Conservation (phyloP, 1,140 invertebrate genomes). For the Helicoverpa armigera region DNA sequence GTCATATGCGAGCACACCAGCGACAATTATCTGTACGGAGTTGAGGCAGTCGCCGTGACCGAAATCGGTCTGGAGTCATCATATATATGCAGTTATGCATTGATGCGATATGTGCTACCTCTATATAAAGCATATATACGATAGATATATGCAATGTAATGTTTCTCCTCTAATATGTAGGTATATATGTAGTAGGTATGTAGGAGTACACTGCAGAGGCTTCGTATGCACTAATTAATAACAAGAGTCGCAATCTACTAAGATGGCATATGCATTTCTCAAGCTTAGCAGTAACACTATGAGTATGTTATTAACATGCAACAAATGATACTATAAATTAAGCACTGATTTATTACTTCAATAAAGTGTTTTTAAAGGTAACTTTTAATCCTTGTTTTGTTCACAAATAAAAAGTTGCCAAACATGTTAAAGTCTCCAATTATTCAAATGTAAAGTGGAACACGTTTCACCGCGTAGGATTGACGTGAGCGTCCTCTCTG, state of each 20-base stretch:
- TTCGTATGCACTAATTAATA: slow-evolving; percentile 3
- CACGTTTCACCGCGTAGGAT: neutral
- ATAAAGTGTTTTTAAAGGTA: neutral
- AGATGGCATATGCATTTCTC: neutral
- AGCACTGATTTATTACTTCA: neutral
- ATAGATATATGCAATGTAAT: neutral
- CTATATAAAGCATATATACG: too few relatives aligned
- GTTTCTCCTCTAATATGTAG: neutral
- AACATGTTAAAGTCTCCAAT: neutral
- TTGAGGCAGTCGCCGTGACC: too few relatives aligned
- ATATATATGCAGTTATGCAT: too few relatives aligned
- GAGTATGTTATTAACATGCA: neutral
- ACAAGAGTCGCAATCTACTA: neutral
- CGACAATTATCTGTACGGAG: too few relatives aligned
- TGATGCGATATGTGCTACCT: too few relatives aligned
- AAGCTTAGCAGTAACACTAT: neutral
- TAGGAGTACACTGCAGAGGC: neutral
- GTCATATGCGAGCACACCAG: too few relatives aligned
- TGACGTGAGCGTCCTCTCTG: neutral
- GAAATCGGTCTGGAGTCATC: too few relatives aligned
- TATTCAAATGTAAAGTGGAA: neutral
- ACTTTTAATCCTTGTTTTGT: neutral
- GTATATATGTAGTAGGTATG: neutral
- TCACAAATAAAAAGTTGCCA: neutral
- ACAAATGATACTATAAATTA: neutral